Conservation (phyloP, 2,888 invertebrate species). For the Phania funesta region DNA sequence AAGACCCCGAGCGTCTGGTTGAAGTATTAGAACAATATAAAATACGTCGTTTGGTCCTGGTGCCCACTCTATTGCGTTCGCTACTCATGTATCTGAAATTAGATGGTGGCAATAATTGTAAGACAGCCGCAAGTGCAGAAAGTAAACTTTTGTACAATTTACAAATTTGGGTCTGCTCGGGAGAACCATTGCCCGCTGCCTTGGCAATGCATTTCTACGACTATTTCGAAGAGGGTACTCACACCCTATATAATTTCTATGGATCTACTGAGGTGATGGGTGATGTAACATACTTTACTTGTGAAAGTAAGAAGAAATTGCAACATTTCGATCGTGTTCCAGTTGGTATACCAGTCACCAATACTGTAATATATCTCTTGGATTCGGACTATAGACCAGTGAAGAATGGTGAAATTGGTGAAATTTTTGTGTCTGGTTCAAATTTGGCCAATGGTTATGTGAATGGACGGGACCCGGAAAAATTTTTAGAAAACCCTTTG, state of each 20-base stretch:
- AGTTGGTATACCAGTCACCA: conserved; percentile 91
- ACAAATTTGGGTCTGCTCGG: conserved; percentile 92
- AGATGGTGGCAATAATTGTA: conserved; percentile 74
- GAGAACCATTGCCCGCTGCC: conserved; percentile 88
- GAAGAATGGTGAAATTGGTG: conserved; percentile 87
- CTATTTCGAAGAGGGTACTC: conserved; percentile 85
- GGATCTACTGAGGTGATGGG: conserved; percentile 96
- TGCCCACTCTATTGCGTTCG: conserved; percentile 90
- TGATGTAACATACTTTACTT: conserved; percentile 90
- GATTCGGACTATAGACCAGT: conserved; percentile 88
- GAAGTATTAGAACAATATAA: conserved; percentile 85
- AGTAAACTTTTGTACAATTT: conserved; percentile 82
- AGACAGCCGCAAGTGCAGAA: conserved; percentile 50
- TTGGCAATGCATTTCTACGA: conserved; percentile 89
- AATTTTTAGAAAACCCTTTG: conserved; percentile 88
- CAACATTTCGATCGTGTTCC: conserved; percentile 86
- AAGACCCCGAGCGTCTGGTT: conserved; percentile 89
- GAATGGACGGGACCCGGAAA: conserved; percentile 86
- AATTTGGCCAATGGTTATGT: conserved; percentile 92
- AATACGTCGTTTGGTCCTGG: conserved; percentile 90
- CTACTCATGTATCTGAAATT: conserved; percentile 88
- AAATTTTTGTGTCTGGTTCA: conserved; percentile 89
- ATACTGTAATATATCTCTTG: conserved; percentile 89
- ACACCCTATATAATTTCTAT: conserved; percentile 91
- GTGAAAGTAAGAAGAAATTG: conserved; percentile 84